Conservation (phyloP, 2,888 invertebrate species). For the Alcis repandata region DNA sequence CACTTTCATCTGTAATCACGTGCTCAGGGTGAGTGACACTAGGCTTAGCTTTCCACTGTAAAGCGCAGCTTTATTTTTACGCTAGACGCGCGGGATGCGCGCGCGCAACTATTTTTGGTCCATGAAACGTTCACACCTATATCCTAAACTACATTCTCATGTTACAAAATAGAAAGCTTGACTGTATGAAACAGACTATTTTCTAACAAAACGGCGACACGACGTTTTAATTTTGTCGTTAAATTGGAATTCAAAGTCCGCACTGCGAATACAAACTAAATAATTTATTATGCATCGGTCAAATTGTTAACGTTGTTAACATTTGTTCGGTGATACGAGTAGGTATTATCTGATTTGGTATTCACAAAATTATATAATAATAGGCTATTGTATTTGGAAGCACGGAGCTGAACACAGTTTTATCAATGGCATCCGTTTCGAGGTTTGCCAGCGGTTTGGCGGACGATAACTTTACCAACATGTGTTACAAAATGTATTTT, state of each 20-base stretch:
- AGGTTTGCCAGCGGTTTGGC: slow-evolving; percentile 19
- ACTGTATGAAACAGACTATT: slow-evolving; percentile 9
- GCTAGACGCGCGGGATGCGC: slow-evolving; percentile 73
- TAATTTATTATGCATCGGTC: slow-evolving; percentile 12
- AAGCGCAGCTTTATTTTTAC: slow-evolving; percentile 76
- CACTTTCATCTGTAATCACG: slow-evolving; percentile 61
- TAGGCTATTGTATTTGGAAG: slow-evolving; percentile 30
- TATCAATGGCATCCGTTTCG: slow-evolving; percentile 29
- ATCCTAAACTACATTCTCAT: slow-evolving; percentile 74
- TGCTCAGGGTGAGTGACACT: slow-evolving; percentile 80
- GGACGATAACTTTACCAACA: slow-evolving; percentile 12
- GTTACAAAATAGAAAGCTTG: slow-evolving; percentile 69
- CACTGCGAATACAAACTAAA: slow-evolving; percentile 6
- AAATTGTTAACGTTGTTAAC: slow-evolving; percentile 13
- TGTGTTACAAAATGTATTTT: neutral
- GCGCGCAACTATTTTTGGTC: slow-evolving; percentile 79
- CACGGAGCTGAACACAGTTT: slow-evolving; percentile 23
- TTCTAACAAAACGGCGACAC: slow-evolving; percentile 3
- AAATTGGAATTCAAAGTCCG: slow-evolving; percentile 17
- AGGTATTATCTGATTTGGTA: slow-evolving; percentile 17
- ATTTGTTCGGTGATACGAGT: neutral
- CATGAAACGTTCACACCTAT: slow-evolving; percentile 72
- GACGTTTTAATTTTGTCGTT: slow-evolving; percentile 3
- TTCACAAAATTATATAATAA: slow-evolving; percentile 24
- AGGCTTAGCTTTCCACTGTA: slow-evolving; percentile 58